These are phyloP conservation scores for Sebastes vulpes DNA, from an alignment of 2,797 vertebrate species.

Conservation along the genomic window DNA sequence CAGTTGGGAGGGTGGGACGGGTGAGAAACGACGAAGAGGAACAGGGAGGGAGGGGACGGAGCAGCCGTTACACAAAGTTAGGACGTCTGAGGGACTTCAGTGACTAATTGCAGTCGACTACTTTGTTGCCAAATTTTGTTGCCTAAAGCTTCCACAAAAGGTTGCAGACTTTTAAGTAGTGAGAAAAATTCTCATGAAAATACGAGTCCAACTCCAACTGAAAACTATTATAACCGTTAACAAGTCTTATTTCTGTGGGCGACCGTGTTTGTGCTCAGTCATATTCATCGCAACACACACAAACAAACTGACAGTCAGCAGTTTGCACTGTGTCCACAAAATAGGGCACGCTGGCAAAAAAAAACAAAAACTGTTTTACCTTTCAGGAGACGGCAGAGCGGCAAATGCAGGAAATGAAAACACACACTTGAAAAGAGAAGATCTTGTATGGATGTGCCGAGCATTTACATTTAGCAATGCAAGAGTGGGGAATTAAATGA, in stretches of 20 bases:
- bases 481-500: conserved; percentile 34
- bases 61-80: conserved; percentile 18
- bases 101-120: conserved; percentile 53
- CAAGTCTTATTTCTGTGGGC: conserved; percentile 39
- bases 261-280: conserved; percentile 44
- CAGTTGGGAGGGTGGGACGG: conserved; percentile 74
- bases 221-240: conserved; percentile 37
- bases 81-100: conserved; percentile 43
- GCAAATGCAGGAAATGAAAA: conserved; percentile 30
- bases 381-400: conserved; percentile 34
- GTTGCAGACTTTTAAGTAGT: conserved; percentile 24
- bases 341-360: conserved; percentile 31
- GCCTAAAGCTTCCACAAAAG: conserved; percentile 50
- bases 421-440: conserved; percentile 23
- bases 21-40: conserved; percentile 57
- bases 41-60: conserved; percentile 19
- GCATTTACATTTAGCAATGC: conserved; percentile 48
- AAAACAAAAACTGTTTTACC: conserved; percentile 27
- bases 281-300: conserved; percentile 60
- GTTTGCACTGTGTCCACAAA: conserved; percentile 55
- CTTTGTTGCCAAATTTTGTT: conserved; percentile 46
- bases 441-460: conserved; percentile 21
- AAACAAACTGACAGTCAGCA: conserved; percentile 72
- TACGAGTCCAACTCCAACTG: background rate
- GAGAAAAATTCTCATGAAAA: conserved; percentile 42